Percentiles rank a stretch among this genome's conserved stretches.
These are phyloP conservation scores for Caenorhabditis virilis DNA, from an alignment of 2,888 invertebrate genomes.

Conservation along the genomic window DNA sequence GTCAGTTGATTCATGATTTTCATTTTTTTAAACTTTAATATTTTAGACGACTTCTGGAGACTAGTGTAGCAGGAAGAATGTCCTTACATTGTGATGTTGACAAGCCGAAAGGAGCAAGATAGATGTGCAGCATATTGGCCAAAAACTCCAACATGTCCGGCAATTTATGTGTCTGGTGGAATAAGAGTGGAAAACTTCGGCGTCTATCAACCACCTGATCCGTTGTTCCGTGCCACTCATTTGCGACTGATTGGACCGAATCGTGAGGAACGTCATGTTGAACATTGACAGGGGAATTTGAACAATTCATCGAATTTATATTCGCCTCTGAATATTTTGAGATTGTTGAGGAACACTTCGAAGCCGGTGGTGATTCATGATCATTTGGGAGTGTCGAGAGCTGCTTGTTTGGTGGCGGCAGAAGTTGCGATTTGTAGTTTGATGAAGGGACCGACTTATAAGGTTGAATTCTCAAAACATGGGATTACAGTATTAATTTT, in stretches of 20 bases:
- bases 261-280: slow-evolving; percentile 55
- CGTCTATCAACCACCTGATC: slow-evolving; percentile 46
- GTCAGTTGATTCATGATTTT: slow-evolving; percentile 69
- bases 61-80: slow-evolving; percentile 99
- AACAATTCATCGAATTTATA: slow-evolving; percentile 63
- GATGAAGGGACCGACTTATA: slow-evolving; percentile 60
- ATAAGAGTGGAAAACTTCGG: slow-evolving; percentile 45
- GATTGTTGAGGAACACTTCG: slow-evolving; percentile 55
- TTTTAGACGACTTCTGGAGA: slow-evolving; percentile 86
- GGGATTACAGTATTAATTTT: background rate
- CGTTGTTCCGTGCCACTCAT: slow-evolving; percentile 60
- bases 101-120: slow-evolving; percentile 72
- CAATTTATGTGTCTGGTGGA: slow-evolving; percentile 26
- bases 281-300: slow-evolving; percentile 66
- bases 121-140: slow-evolving; percentile 48
- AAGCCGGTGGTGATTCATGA: slow-evolving; percentile 63
- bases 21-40: slow-evolving; percentile 1
- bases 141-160: slow-evolving; percentile 12
- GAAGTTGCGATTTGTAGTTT: slow-evolving; percentile 63
- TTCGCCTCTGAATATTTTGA: slow-evolving; percentile 53
- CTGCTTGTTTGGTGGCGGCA: slow-evolving; percentile 59
- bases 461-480: slow-evolving; percentile 30
- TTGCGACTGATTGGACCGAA: slow-evolving; percentile 53
- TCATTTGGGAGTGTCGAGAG: slow-evolving; percentile 58
- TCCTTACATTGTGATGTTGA: slow-evolving; percentile 97